A percentile compares a stretch with the other conserved stretches of the same genome.
Evolutionary conservation across 2,113 vertebrate genomes (phyloP).

Genomic region (Piprites chloris): DNA sequence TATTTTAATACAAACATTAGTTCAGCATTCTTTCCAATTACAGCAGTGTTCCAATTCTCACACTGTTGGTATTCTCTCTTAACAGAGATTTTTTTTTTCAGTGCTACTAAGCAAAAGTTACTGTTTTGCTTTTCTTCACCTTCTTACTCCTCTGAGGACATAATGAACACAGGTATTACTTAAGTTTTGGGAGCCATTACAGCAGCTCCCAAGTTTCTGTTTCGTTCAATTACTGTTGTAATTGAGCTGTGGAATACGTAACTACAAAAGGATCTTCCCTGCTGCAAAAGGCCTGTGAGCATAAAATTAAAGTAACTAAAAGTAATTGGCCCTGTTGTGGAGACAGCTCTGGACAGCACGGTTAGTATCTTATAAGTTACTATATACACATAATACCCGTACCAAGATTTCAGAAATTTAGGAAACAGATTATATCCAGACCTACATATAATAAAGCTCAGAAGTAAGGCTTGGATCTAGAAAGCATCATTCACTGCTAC

Average conservation of each 20-base stretch:
- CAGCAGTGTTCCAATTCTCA: neutral
- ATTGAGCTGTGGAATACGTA: neutral
- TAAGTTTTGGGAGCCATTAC: neutral
- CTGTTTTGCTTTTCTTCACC: neutral
- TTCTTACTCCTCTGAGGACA: neutral
- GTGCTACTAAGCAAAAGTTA: neutral
- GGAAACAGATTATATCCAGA: neutral
- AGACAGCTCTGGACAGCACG: neutral
- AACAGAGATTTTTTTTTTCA: neutral
- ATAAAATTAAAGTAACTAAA: neutral
- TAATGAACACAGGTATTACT: neutral
- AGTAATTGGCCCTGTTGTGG: neutral
- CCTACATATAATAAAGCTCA: neutral
- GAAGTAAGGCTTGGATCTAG: neutral
- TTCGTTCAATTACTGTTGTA: neutral
- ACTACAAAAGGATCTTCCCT: neutral
- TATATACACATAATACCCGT: neutral
- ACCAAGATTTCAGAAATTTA: neutral
- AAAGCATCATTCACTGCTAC: neutral
- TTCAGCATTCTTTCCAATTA: conserved; percentile 22
- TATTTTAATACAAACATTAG: conserved; percentile 31
- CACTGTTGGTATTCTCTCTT: neutral
- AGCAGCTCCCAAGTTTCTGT: neutral
- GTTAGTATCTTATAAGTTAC: neutral
- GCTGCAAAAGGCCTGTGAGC: neutral